phyloP scores from a whole-genome alignment of 1,140 invertebrate species.

The Daktulosphaira vitifoliae region DNA sequence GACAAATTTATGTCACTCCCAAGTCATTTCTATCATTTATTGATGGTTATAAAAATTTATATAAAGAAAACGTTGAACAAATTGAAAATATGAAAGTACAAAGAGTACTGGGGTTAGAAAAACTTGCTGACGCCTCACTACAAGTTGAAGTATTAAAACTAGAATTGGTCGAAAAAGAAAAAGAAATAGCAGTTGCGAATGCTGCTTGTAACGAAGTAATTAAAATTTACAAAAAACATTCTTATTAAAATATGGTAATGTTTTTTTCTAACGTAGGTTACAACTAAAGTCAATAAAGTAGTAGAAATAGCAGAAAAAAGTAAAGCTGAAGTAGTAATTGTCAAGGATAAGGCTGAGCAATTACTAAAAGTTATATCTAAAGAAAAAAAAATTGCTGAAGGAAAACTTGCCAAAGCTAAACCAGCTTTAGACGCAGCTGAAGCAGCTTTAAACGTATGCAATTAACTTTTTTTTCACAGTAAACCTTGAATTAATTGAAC shows the following conservation, averaged over 20 bases:
- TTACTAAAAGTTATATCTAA: conserved; percentile 81
- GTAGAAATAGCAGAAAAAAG: conserved; percentile 92
- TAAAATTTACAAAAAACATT: background rate
- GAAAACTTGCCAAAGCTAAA: conserved; percentile 81
- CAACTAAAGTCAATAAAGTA: conserved; percentile 78
- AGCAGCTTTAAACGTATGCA: conserved; percentile 63
- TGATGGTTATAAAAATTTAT: conserved; percentile 88
- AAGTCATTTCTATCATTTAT: conserved; percentile 96
- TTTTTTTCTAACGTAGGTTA: conserved; percentile 44
- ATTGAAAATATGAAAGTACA: conserved; percentile 77
- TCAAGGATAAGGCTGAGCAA: conserved; percentile 88
- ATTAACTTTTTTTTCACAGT: too few species aligned
- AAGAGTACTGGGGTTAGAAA: conserved; percentile 84
- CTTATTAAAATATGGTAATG: background rate
- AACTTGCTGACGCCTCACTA: conserved; percentile 86
- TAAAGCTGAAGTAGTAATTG: conserved; percentile 74
- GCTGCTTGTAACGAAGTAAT: conserved; percentile 70
- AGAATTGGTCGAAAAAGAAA: conserved; percentile 87
- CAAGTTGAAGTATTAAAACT: conserved; percentile 83
- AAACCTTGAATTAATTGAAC: too few species aligned
- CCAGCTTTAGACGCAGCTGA: conserved; percentile 90
- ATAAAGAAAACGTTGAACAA: conserved; percentile 76
- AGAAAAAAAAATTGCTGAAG: conserved; percentile 86
- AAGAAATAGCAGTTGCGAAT: conserved; percentile 78
- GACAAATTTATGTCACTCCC: conserved; percentile 93